Conservation (phyloP, 1,140 invertebrate species). For the Globodera rostochiensis region DNA sequence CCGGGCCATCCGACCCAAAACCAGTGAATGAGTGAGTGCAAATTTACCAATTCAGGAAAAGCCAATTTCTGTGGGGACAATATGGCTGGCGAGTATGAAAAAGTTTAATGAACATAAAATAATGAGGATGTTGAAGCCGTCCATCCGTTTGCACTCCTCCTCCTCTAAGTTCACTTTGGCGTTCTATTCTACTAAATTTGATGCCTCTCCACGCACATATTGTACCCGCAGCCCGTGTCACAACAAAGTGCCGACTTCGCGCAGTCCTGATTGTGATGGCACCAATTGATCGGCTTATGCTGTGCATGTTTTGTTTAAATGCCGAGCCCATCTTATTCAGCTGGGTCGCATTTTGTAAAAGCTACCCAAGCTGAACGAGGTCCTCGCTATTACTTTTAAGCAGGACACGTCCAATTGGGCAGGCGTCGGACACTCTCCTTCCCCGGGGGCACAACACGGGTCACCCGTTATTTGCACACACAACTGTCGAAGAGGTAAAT, state of each 20-base stretch:
- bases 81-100: conserved; percentile 3
- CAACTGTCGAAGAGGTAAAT: not conserved
- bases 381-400: not conserved
- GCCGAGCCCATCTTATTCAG: not conserved
- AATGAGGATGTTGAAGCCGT: not conserved
- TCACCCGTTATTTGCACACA: conserved; percentile 26
- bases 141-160: too few relatives aligned
- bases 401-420: conserved; percentile 22
- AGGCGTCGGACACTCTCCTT: conserved; percentile 25
- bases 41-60: not conserved
- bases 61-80: not conserved
- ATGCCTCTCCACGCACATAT: conserved; percentile 29
- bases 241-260: conserved; percentile 21
- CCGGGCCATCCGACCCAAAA: not conserved
- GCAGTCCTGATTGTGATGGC: conserved; percentile 26
- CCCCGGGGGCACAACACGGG: conserved; percentile 21
- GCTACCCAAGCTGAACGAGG: too few relatives aligned
- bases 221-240: conserved; percentile 31
- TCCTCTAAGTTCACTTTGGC: conserved; percentile 67
- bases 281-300: conserved; percentile 29
- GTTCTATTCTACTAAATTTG: conserved; percentile 9
- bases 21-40: not conserved
- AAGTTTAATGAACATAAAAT: conserved; percentile 8
- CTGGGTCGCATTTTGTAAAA: not conserved
- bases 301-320: not conserved